phyloP scores from a whole-genome alignment of 2,888 invertebrate species.

The Aleiodes leptofemur region DNA sequence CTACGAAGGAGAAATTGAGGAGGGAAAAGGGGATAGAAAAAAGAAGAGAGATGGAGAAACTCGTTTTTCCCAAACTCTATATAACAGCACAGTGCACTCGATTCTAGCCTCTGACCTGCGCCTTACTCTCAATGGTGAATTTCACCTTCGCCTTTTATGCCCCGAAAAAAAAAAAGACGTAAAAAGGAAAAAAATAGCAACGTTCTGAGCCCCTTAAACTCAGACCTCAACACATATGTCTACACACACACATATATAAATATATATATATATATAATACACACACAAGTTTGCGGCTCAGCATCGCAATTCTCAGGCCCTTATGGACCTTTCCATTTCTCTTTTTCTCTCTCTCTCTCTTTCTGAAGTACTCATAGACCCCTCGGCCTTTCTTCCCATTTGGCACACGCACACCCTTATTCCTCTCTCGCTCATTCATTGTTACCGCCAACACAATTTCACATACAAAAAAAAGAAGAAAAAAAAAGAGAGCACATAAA shows the following conservation, averaged over 20 bases:
- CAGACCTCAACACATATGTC: constrained; percentile 4
- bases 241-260: too few relatives aligned
- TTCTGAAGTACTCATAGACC: constrained; percentile 13
- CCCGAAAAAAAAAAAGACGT: too few relatives aligned
- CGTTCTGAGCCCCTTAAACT: constrained; percentile 44
- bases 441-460: too few relatives aligned
- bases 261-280: too few relatives aligned
- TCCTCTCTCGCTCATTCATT: constrained; percentile 36
- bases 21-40: too few relatives aligned
- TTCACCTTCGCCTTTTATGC: constrained; percentile 47
- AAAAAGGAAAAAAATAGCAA: too few relatives aligned
- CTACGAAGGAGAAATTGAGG: too few relatives aligned
- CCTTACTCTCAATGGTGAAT: constrained; percentile 16
- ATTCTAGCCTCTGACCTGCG: constrained; percentile 39
- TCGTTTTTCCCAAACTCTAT: too few relatives aligned
- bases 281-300: too few relatives aligned
- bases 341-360: neutral
- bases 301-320: constrained; percentile 25
- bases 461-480: too few relatives aligned
- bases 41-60: too few relatives aligned
- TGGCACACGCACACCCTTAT: constrained; percentile 44
- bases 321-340: constrained; percentile 9
- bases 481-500: too few relatives aligned
- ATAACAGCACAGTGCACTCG: constrained; percentile 34
- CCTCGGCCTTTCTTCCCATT: constrained; percentile 18